Conservation (phyloP, 2,888 invertebrate species). For the Pristionchus entomophagus region DNA sequence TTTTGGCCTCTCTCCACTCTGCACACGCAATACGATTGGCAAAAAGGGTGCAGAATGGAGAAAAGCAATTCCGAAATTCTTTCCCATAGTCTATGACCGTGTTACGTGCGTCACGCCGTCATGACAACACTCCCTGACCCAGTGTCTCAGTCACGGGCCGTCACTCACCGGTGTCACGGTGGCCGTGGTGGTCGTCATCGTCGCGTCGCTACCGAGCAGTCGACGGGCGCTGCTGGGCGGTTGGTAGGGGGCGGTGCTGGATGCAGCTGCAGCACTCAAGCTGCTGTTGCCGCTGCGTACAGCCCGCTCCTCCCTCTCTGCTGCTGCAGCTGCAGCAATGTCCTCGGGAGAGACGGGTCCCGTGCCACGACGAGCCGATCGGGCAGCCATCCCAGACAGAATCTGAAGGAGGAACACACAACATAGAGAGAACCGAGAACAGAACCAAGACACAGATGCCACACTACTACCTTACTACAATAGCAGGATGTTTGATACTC, state of each 20-base stretch:
- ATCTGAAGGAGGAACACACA: constrained; percentile 47
- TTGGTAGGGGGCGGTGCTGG: background rate
- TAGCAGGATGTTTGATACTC: background rate
- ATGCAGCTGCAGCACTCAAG: background rate
- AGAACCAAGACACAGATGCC: background rate
- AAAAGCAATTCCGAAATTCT: no score
- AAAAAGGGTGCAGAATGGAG: no score
- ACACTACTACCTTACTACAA: no score
- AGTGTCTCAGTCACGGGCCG: background rate
- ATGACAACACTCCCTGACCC: background rate
- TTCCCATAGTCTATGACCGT: background rate
- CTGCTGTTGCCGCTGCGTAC: no score
- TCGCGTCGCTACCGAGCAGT: background rate
- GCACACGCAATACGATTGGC: no score
- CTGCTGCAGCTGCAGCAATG: constrained; percentile 54
- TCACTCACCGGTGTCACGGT: constrained; percentile 36
- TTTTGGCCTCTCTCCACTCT: no score
- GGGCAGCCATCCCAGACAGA: constrained; percentile 49
- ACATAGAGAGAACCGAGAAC: background rate
- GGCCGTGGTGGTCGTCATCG: constrained; percentile 3
- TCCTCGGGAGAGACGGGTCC: constrained; percentile 72
- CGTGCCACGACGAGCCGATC: constrained; percentile 70
- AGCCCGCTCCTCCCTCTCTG: constrained; percentile 7
- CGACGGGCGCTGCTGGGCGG: background rate
- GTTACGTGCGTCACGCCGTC: background rate